phyloP scores from a whole-genome alignment of 2,797 vertebrate species.

The Sardinella longiceps region DNA sequence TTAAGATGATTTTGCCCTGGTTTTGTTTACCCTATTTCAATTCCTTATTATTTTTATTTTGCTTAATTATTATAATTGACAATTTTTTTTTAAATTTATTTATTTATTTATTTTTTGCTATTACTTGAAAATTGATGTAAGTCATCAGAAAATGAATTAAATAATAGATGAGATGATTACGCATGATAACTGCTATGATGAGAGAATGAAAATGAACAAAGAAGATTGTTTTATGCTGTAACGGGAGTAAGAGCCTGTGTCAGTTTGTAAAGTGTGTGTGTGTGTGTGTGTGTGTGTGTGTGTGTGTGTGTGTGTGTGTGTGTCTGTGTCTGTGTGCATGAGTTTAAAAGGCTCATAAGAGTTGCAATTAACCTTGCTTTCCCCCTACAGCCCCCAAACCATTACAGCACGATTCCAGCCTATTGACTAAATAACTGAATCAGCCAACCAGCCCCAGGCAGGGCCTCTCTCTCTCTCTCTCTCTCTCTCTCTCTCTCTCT shows the following conservation, averaged over 20 bases:
- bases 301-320: constrained; percentile 8
- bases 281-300: constrained; percentile 32
- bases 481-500: background rate
- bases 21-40: background rate
- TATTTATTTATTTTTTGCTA: background rate
- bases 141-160: background rate
- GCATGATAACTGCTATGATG: background rate
- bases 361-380: constrained; percentile 1
- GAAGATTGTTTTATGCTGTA: background rate
- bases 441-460: background rate
- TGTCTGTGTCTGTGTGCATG: constrained; percentile 17
- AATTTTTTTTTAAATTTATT: background rate
- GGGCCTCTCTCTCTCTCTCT: constrained; percentile 12
- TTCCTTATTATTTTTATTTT: background rate
- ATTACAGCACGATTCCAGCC: constrained; percentile 32
- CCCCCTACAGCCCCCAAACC: constrained; percentile 17
- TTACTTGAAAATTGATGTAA: background rate
- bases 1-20: background rate
- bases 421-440: constrained; percentile 37
- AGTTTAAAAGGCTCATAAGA: constrained; percentile 13
- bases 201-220: background rate
- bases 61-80: background rate
- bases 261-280: background rate
- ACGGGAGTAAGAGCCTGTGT: constrained; percentile 30
- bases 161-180: background rate